phyloP scores from a whole-genome alignment of 2,113 vertebrate species.

The Calidris pugnax region DNA sequence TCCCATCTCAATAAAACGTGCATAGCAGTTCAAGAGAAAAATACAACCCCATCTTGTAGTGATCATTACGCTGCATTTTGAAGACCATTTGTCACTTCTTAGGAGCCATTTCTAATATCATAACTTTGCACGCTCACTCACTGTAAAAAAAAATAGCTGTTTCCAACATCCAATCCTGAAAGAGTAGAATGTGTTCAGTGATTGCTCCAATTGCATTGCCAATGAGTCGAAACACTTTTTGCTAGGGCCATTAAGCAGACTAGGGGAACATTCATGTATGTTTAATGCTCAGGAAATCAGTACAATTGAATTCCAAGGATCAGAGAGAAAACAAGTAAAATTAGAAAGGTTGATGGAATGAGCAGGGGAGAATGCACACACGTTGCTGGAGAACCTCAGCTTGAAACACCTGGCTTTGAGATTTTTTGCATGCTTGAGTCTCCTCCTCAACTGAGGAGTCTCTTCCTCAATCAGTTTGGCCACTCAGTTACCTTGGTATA shows the following conservation, averaged over 20 bases:
- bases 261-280: slow-evolving; percentile 17
- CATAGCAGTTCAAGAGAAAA: background rate
- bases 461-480: background rate
- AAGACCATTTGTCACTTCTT: slow-evolving; percentile 36
- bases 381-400: background rate
- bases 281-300: slow-evolving; percentile 50
- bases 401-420: background rate
- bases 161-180: background rate
- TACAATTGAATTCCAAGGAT: slow-evolving; percentile 50
- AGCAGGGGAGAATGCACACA: background rate
- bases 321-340: slow-evolving; percentile 28
- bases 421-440: background rate
- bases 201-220: slow-evolving; percentile 29
- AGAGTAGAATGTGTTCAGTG: slow-evolving; percentile 12
- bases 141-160: background rate
- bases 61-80: slow-evolving; percentile 1
- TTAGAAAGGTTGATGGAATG: background rate
- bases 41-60: background rate
- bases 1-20: background rate
- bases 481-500: background rate
- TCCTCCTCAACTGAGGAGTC: background rate
- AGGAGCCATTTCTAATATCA: background rate
- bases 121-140: background rate
- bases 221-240: slow-evolving; percentile 25
- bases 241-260: slow-evolving; percentile 47